These are phyloP conservation scores for Falco peregrinus DNA, from an alignment of 2,797 vertebrate species.

Conservation along the genomic window DNA sequence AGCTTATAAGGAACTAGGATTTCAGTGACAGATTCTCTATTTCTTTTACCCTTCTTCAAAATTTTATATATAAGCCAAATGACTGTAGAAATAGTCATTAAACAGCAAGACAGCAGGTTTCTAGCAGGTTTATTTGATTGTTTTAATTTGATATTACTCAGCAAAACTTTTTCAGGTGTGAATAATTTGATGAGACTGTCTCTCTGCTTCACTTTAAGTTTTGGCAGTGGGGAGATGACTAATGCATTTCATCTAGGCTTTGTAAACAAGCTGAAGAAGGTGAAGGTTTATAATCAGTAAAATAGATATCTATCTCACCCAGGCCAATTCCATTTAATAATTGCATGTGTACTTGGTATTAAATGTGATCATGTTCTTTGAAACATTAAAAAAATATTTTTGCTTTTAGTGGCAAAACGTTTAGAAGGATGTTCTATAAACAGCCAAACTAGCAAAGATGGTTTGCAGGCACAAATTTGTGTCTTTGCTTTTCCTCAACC, in stretches of 20 bases:
- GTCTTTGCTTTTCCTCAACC: neutral
- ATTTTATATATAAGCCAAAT: neutral
- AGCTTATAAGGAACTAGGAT: neutral
- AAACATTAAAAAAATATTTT: neutral
- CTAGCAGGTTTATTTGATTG: neutral
- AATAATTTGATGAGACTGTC: neutral
- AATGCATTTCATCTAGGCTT: neutral
- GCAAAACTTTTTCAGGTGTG: neutral
- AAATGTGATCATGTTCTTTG: neutral
- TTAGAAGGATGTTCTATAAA: neutral
- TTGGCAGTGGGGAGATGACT: neutral
- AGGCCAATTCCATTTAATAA: neutral
- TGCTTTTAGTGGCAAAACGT: neutral
- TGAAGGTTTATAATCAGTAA: neutral
- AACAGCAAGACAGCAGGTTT: neutral
- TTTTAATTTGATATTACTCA: neutral
- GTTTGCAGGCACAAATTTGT: neutral
- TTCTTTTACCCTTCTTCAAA: neutral
- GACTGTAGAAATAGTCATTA: neutral
- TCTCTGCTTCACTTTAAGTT: neutral
- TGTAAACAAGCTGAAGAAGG: neutral
- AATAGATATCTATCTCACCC: neutral
- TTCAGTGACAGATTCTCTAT: neutral
- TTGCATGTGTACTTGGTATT: neutral
- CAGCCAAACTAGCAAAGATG: neutral